Percentiles rank a stretch among this genome's conserved stretches.
Evolutionary conservation across 35 echinoderm and acorn worm genomes (phyloP).

Genomic region (Lytechinus pictus): DNA sequence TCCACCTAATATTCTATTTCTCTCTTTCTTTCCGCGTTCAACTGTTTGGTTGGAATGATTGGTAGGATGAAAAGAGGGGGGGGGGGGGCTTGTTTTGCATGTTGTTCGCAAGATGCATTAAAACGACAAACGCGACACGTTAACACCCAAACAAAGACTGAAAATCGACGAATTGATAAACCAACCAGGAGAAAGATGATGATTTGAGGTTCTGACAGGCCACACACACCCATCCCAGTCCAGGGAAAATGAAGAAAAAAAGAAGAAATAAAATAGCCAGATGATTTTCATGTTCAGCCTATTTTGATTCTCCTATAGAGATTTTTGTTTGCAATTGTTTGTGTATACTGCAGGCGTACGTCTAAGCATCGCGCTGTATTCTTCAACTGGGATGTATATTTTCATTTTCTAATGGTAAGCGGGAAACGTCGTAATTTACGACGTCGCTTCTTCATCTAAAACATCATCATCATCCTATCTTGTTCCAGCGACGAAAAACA

Average conservation of each 20-base stretch:
- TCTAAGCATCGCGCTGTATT: slow-evolving; percentile 59
- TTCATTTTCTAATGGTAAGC: slow-evolving; percentile 81
- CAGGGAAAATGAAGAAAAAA: neutral
- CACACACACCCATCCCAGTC: slow-evolving; percentile 20
- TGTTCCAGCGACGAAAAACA: neutral
- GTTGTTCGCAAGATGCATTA: neutral
- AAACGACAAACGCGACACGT: neutral
- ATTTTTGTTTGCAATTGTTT: slow-evolving; percentile 84
- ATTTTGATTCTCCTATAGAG: neutral
- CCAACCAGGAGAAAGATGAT: neutral
- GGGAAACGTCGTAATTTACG: slow-evolving; percentile 69
- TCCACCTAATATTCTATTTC: neutral
- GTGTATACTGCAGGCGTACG: slow-evolving; percentile 64
- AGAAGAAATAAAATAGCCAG: slow-evolving; percentile 22
- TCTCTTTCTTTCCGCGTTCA: no score
- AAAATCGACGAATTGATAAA: neutral
- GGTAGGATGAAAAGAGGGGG: neutral
- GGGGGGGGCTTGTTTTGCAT: neutral
- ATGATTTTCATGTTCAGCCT: slow-evolving; percentile 49
- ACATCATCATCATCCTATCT: slow-evolving; percentile 16
- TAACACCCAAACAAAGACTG: slow-evolving; percentile 1
- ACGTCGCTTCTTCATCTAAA: slow-evolving; percentile 25
- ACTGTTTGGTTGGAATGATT: neutral
- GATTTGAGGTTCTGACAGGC: neutral
- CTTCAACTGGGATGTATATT: slow-evolving; percentile 81